Base-by-base conservation (phyloP, 2,113 vertebrate species). In the Neolamprologus toae region DNA sequence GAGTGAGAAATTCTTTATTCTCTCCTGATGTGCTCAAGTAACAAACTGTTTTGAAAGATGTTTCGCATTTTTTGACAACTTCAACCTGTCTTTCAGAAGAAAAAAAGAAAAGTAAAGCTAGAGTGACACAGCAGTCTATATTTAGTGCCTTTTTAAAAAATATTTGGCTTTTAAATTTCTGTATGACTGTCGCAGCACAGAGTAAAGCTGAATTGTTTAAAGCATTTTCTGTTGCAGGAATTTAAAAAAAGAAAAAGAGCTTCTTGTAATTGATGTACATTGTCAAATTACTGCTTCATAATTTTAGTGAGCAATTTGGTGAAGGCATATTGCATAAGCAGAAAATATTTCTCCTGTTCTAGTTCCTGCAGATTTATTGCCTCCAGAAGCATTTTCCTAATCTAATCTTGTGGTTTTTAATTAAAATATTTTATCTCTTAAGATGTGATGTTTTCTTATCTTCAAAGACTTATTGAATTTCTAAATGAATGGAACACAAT, bases 391-490 rank as follows among this genome's bases (percentile, higher is more conserved):
- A 89, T 87, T 85, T 91, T 83, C 1, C 59, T 87, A 90, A 93
- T 94, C 90, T 91, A 23, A 93, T 89, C 90, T 89, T 16, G 84
- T 8, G 13, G 13, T 78, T 87, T 90, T 79, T 94, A 94, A 95
- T 95, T 94, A 85, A 91, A 94, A 87, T 61, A 33, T 37, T 92
- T 94, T 90, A 95, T 93, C 92, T 91, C 83, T 78, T 28, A 31
- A 84, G 54, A 86, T 88, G 68, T 88, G 63, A 80, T 78, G 33
- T 80, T 90, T 85, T 61, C 80, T 26, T 55, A 83, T 90, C 84
- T 91, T 7, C 5, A 59, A 86, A 81, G 51, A 55, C 31, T 88
- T 92, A 94, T 81, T 92, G 86, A 92, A 87, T 91, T 90, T 78
- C 35, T 31, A 68, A 88, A 91, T 81, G 63, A 83, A 31, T 51